phyloP scores from a whole-genome alignment of 1,140 invertebrate genomes.

The Drosophila dunni region DNA sequence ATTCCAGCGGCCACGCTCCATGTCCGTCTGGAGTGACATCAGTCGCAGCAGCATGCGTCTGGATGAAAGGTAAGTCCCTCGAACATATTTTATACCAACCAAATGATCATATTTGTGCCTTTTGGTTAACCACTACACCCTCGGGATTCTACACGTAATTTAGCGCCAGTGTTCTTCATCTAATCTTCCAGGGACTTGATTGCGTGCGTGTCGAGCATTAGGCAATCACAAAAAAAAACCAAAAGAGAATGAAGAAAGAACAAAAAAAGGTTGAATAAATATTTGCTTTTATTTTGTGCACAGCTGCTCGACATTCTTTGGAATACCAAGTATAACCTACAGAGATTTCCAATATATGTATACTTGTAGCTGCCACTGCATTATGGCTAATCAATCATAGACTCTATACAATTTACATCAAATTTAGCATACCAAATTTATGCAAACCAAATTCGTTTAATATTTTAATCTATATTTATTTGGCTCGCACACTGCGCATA shows the following conservation, averaged over 20 bases:
- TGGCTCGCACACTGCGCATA: neutral
- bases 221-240: neutral
- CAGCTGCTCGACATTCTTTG: conserved; percentile 3
- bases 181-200: neutral
- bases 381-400: neutral
- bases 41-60: conserved; percentile 91
- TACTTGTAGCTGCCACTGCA: neutral
- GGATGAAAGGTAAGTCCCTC: conserved; percentile 90
- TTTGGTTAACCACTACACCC: neutral
- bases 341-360: neutral
- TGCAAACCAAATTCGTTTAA: neutral
- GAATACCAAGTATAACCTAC: neutral
- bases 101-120: neutral
- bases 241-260: neutral
- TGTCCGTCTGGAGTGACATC: conserved; percentile 94
- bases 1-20: conserved; percentile 88
- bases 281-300: conserved; percentile 54
- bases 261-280: conserved; percentile 57
- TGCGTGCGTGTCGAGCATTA: conserved; percentile 27
- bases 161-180: neutral
- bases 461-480: neutral
- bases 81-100: neutral
- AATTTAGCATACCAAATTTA: neutral
- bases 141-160: conserved; percentile 1
- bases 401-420: neutral